These are phyloP conservation scores for Laspeyria flexula DNA, from an alignment of 2,888 invertebrate species.

Conservation along the genomic window DNA sequence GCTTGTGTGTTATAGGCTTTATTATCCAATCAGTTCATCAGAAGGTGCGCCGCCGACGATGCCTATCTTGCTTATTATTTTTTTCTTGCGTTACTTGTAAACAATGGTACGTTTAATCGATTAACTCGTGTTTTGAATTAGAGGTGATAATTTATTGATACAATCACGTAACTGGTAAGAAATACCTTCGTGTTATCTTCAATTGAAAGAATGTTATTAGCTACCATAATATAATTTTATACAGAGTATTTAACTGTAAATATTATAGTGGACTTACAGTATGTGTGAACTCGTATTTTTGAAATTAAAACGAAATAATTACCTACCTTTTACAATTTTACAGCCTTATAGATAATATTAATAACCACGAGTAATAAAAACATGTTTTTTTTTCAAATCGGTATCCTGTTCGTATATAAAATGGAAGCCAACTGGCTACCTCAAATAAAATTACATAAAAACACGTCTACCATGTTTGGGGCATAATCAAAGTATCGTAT, in stretches of 20 bases:
- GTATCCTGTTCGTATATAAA: no score
- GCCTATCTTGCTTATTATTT: slow-evolving; percentile 49
- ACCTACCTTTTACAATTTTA: not conserved
- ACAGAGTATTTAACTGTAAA: no score
- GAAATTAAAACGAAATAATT: no score
- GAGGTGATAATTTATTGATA: not conserved
- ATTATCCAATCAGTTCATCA: slow-evolving; percentile 34
- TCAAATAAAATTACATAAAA: slow-evolving; percentile 37
- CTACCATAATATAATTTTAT: no score
- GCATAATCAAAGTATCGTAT: slow-evolving; percentile 58
- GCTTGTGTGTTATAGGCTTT: slow-evolving; percentile 22
- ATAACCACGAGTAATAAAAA: not conserved
- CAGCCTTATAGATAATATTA: not conserved
- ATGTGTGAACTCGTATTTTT: no score
- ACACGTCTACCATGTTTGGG: slow-evolving; percentile 25
- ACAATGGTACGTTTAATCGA: slow-evolving; percentile 41
- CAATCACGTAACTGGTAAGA: no score
- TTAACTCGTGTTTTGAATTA: slow-evolving; percentile 29
- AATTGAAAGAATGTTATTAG: no score
- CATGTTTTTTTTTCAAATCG: not conserved
- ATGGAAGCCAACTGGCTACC: no score
- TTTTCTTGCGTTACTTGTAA: slow-evolving; percentile 34
- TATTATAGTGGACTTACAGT: no score
- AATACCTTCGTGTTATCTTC: no score
- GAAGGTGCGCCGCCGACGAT: slow-evolving; percentile 32